A percentile compares a stretch with the other conserved stretches of the same genome.
These are phyloP conservation scores for Maniola jurtina DNA, from an alignment of 1,140 invertebrate species.

Conservation along the genomic window DNA sequence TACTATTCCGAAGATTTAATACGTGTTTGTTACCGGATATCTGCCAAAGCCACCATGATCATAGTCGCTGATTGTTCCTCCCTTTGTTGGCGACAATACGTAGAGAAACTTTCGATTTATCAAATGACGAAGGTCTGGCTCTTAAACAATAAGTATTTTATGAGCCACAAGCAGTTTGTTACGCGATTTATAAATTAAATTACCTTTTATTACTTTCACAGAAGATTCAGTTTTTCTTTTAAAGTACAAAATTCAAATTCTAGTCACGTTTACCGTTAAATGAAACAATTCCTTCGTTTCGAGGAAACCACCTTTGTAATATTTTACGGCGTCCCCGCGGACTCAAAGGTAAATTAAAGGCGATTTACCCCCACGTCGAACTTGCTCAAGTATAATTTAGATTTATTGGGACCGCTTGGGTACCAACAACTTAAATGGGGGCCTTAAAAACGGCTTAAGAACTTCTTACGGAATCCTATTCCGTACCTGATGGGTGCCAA, in stretches of 20 bases:
- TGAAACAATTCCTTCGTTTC: conserved; percentile 22
- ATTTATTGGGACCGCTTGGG: conserved; percentile 23
- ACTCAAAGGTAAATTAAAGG: conserved; percentile 24
- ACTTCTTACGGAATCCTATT: conserved; percentile 7
- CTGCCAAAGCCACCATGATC: too few relatives aligned
- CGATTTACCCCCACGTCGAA: conserved; percentile 19
- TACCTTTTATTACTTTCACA: too few relatives aligned
- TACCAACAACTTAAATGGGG: conserved; percentile 26
- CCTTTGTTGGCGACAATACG: too few relatives aligned
- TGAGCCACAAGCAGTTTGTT: too few relatives aligned
- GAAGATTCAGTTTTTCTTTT: background rate
- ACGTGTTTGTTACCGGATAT: too few relatives aligned
- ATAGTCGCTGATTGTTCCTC: too few relatives aligned
- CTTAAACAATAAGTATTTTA: too few relatives aligned
- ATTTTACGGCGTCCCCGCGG: conserved; percentile 11
- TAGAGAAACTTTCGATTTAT: too few relatives aligned
- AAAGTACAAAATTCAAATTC: conserved; percentile 16
- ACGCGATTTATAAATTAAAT: too few relatives aligned
- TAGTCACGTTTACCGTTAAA: conserved; percentile 24
- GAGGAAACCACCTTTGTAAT: conserved; percentile 9
- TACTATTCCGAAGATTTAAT: too few relatives aligned
- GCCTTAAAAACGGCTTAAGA: conserved; percentile 23
- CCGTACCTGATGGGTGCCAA: too few relatives aligned
- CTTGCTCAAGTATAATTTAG: conserved; percentile 22
- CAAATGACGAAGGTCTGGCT: too few relatives aligned